phyloP scores from a whole-genome alignment of 1,140 invertebrate genomes.

The Amyelois transitella region DNA sequence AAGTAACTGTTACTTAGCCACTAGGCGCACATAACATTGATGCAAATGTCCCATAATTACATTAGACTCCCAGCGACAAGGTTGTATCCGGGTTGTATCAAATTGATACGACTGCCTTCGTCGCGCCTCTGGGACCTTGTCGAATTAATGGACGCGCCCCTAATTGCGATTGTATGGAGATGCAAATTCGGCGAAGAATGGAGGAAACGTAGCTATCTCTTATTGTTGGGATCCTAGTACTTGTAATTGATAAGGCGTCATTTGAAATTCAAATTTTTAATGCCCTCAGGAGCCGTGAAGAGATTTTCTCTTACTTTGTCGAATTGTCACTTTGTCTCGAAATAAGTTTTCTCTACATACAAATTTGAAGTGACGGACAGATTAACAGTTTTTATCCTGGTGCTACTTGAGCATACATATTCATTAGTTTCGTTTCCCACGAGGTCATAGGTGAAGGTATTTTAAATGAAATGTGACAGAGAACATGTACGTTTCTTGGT shows the following conservation, averaged over 20 bases:
- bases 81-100: slow-evolving; percentile 32
- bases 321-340: slow-evolving; percentile 12
- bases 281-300: slow-evolving; percentile 7
- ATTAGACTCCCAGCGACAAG: slow-evolving; percentile 30
- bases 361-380: neutral
- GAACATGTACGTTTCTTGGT: neutral
- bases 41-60: slow-evolving; percentile 47
- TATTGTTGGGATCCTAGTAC: slow-evolving; percentile 51
- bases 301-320: slow-evolving; percentile 9
- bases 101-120: slow-evolving; percentile 31
- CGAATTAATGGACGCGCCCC: slow-evolving; percentile 48
- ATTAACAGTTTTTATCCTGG: slow-evolving; percentile 3
- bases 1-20: slow-evolving; percentile 38
- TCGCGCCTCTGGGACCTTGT: slow-evolving; percentile 35
- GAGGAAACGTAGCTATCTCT: slow-evolving; percentile 31
- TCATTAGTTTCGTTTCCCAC: slow-evolving; percentile 1
- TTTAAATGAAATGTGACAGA: slow-evolving; percentile 4
- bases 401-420: slow-evolving; percentile 4
- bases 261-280: slow-evolving; percentile 60
- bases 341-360: neutral
- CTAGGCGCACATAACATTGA: slow-evolving; percentile 42
- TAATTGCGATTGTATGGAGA: slow-evolving; percentile 65
- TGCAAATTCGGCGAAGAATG: slow-evolving; percentile 55
- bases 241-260: slow-evolving; percentile 60
- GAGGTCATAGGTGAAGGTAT: slow-evolving; percentile 2